A percentile compares a stretch with the other conserved stretches of the same genome.
These are phyloP conservation scores for Megaleporinus macrocephalus DNA, from an alignment of 2,113 vertebrate species.

Conservation along the genomic window DNA sequence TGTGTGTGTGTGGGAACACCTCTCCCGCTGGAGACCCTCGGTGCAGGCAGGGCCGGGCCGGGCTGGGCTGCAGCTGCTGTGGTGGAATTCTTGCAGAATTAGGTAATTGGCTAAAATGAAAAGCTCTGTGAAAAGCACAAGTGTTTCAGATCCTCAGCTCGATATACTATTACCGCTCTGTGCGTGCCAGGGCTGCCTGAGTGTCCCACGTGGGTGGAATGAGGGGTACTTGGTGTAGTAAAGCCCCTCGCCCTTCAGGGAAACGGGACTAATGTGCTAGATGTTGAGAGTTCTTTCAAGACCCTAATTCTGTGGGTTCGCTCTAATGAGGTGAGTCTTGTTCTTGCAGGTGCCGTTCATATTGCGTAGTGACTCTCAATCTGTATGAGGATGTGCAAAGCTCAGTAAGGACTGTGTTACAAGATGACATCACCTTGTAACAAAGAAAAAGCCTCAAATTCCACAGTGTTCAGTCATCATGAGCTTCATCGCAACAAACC, in stretches of 20 bases:
- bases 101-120: slow-evolving; percentile 60
- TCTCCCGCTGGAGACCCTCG: background rate
- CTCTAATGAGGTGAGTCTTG: too few species aligned
- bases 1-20: background rate
- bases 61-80: slow-evolving; percentile 50
- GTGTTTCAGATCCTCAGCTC: slow-evolving; percentile 23
- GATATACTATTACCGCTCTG: slow-evolving; percentile 21
- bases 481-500: too few species aligned
- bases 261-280: background rate
- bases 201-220: too few species aligned
- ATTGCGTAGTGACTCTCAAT: too few species aligned
- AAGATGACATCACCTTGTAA: too few species aligned
- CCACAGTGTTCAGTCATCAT: too few species aligned
- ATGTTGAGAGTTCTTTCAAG: background rate
- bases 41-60: slow-evolving; percentile 42
- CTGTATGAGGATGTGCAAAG: too few species aligned
- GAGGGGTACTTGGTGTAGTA: background rate
- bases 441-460: too few species aligned
- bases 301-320: too few species aligned
- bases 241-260: background rate
- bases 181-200: background rate
- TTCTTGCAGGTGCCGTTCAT: too few species aligned
- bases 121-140: slow-evolving; percentile 28
- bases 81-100: slow-evolving; percentile 63
- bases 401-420: too few species aligned